Conservation (phyloP, 2,797 vertebrate genomes). For the Sylvia borin region DNA sequence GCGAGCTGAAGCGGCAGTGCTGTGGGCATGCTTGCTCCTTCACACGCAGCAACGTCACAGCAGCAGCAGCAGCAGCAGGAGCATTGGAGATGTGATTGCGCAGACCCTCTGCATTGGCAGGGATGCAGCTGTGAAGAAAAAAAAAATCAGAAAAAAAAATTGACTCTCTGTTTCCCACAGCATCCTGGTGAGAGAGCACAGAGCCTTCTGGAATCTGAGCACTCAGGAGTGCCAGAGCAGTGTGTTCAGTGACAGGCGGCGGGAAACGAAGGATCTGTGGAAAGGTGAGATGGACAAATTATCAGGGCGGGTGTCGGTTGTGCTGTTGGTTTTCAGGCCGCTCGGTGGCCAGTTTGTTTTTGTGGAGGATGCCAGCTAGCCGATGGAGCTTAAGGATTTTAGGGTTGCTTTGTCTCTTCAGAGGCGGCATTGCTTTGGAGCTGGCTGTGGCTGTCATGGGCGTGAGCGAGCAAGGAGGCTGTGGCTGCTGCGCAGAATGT, state of each 20-base stretch:
- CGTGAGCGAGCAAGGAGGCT: background rate
- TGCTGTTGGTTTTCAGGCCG: background rate
- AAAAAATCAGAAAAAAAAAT: background rate
- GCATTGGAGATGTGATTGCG: conserved; percentile 71
- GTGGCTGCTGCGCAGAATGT: background rate
- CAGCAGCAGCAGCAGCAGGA: conserved; percentile 69
- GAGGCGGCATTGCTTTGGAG: background rate
- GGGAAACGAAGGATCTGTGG: background rate
- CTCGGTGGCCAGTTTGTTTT: background rate
- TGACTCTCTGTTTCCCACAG: conserved; percentile 31
- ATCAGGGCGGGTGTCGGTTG: background rate
- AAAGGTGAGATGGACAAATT: conserved; percentile 66
- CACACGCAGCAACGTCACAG: conserved; percentile 72
- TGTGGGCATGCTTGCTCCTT: conserved; percentile 68
- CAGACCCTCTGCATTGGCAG: conserved; percentile 77
- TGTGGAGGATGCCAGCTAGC: background rate
- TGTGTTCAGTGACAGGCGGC: background rate
- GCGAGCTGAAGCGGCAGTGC: conserved; percentile 19
- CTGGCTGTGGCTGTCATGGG: background rate
- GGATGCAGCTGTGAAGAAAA: conserved; percentile 67
- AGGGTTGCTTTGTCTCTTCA: background rate
- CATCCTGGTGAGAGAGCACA: background rate
- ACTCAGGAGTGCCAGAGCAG: background rate
- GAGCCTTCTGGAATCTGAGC: background rate
- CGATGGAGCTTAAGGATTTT: background rate